Evolutionary conservation across 2,797 vertebrate genomes (phyloP).

Genomic region (Catostomus latipinnis): DNA sequence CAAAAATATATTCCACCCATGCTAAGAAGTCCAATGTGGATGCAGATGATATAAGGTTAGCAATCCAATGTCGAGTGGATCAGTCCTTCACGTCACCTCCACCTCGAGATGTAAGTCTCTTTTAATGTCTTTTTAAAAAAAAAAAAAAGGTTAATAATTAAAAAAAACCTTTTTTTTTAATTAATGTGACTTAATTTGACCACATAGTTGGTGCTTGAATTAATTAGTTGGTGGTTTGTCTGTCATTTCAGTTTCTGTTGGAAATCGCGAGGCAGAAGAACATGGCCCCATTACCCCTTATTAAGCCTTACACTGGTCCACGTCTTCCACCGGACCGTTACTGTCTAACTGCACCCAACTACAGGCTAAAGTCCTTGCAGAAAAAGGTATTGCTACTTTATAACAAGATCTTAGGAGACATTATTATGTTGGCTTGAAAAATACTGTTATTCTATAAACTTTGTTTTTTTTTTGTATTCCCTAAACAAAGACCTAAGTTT

Average conservation of each 20-base stretch:
- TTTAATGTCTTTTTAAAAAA: neutral
- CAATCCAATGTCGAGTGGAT: constrained; percentile 94
- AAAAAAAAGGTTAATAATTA: too few species aligned
- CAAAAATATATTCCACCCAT: constrained; percentile 93
- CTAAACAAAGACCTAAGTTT: too few species aligned
- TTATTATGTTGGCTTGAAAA: too few species aligned
- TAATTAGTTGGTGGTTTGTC: neutral
- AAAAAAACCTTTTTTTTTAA: neutral
- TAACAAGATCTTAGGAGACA: too few species aligned
- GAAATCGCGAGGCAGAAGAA: constrained; percentile 95
- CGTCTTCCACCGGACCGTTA: constrained; percentile 93
- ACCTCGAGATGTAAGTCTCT: constrained; percentile 83
- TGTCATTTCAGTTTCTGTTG: constrained; percentile 82
- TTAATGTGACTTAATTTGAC: neutral
- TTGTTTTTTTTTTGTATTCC: too few species aligned
- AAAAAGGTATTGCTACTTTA: constrained; percentile 83
- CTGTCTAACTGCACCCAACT: constrained; percentile 94
- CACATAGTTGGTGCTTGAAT: too few species aligned
- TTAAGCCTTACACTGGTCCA: constrained; percentile 93
- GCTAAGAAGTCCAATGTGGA: constrained; percentile 95
- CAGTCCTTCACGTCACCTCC: constrained; percentile 94
- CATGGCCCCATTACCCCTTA: constrained; percentile 88
- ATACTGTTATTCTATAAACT: too few species aligned
- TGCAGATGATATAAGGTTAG: constrained; percentile 91
- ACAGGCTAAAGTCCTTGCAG: constrained; percentile 90